Percentiles rank a stretch among this genome's conserved stretches.
Evolutionary conservation across 2,888 invertebrate genomes (phyloP).

Genomic region (Metacarcinus magister): DNA sequence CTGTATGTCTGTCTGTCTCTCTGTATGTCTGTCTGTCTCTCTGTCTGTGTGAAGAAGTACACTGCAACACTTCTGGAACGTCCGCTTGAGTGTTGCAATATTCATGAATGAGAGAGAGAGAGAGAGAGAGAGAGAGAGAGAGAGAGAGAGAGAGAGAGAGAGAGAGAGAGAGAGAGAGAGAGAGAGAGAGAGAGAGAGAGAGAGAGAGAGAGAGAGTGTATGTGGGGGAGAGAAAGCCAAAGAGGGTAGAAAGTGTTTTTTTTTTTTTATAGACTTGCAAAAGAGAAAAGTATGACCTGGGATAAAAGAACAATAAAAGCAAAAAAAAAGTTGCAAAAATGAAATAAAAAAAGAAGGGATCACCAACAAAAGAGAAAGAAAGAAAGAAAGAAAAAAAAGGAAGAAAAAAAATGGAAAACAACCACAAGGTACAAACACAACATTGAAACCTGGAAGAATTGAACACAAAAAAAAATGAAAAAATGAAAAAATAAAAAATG

Average conservation of each 20-base stretch:
- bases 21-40: too few species aligned
- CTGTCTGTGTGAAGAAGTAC: not conserved
- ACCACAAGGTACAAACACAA: too few species aligned
- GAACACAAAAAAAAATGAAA: too few species aligned
- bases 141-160: not conserved
- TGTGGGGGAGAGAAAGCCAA: not conserved
- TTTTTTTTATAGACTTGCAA: not conserved
- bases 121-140: slow-evolving; percentile 20
- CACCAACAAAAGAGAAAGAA: not conserved
- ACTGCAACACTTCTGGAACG: not conserved
- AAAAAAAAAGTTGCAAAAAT: not conserved
- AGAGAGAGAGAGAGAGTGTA: not conserved
- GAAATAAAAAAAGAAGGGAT: not conserved
- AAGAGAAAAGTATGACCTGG: not conserved
- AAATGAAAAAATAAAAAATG: too few species aligned
- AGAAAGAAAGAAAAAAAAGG: not conserved
- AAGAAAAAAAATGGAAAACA: not conserved
- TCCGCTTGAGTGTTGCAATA: slow-evolving; percentile 11
- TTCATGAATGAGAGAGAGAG: slow-evolving; percentile 26
- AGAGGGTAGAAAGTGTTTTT: not conserved
- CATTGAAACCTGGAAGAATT: too few species aligned
- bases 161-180: slow-evolving; percentile 3
- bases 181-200: slow-evolving; percentile 32
- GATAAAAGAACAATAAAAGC: not conserved
- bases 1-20: too few species aligned